phyloP scores from a whole-genome alignment of 2,113 vertebrate species.

The Clarias batrachus region DNA sequence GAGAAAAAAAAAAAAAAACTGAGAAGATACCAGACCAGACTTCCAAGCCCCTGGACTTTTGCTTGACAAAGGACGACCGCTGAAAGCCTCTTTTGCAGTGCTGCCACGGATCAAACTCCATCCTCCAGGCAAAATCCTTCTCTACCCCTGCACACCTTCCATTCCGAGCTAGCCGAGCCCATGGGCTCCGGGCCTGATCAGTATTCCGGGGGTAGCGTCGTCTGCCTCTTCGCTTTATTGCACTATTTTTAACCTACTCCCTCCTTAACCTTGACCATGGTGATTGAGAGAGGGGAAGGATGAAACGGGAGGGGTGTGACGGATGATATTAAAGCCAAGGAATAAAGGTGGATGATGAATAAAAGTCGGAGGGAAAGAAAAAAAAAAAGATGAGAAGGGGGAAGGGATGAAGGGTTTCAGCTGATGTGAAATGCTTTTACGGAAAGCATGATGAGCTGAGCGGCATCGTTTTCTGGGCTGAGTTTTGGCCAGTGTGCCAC shows the following conservation, averaged over 20 bases:
- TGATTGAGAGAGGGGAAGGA: slow-evolving; percentile 44
- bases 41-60: not conserved
- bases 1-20: not conserved
- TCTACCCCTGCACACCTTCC: slow-evolving; percentile 5
- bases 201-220: slow-evolving; percentile 46
- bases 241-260: slow-evolving; percentile 60
- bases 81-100: not conserved
- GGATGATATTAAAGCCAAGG: slow-evolving; percentile 37
- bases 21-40: not conserved
- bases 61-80: not conserved
- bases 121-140: slow-evolving; percentile 4
- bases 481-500: not conserved
- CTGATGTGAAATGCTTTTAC: not conserved
- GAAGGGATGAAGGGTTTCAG: not conserved
- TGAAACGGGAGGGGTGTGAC: slow-evolving; percentile 33
- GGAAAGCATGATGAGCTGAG: slow-evolving; percentile 18
- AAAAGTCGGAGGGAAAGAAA: not conserved
- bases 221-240: slow-evolving; percentile 57
- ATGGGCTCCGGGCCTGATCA: slow-evolving; percentile 39
- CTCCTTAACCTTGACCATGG: slow-evolving; percentile 58
- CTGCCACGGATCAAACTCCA: slow-evolving; percentile 3
- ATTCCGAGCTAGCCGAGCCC: slow-evolving; percentile 2
- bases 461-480: not conserved
- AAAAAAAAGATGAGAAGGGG: not conserved
- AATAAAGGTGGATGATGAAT: slow-evolving; percentile 40